Evolutionary conservation across 2,797 vertebrate genomes (phyloP), one percentile per base, ranked within the genome.

Genomic region (Pangasius krempfi): DNA sequence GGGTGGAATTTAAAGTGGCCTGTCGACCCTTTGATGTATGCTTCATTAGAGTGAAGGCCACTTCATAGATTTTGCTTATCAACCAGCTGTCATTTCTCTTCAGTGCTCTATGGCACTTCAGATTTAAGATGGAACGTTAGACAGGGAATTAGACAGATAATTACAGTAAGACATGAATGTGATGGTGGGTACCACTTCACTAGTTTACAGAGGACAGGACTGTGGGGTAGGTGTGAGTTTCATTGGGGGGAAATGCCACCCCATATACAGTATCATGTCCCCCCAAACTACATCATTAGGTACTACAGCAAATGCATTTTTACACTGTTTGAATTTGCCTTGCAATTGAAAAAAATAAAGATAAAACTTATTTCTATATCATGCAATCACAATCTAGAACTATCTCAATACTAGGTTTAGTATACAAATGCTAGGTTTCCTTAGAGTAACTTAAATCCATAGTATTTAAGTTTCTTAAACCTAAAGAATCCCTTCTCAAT

Each of bases 11-110:
- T 86, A 33, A 90, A 92, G 78, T 64, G 84, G 87, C 88, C 82
- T 87, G 54, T 30, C 13, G 9, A 30, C 30, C 52, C 91, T 92
- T 91, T 90, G 88, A 90, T 92, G 87, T 89, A 91, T 87, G 83
- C 87, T 92, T 92, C 87, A 89, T 92, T 92, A 75, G 72, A 85
- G 86, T 89, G 86, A 88, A 50, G 72, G 56, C 87, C 70, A 84
- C 88, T 90, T 88, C 54, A n/a, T 88, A 58, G 70, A 81, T 84
- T 89, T 85, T 86, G 70, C 78, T 86, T 89, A 85, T 85, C 86
- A 87, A 62, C 79, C 75, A 89, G 84, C 78, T 90, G 91, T 90
- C 88, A 90, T 76, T 83, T n/a, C 85, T 88, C 85, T 87, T 76
- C 25, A 79, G 89, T 58, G 37, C 82, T 72, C 64, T 62, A 33